Conservation (phyloP, 2,113 vertebrate species). For the Neoarius graeffei region DNA sequence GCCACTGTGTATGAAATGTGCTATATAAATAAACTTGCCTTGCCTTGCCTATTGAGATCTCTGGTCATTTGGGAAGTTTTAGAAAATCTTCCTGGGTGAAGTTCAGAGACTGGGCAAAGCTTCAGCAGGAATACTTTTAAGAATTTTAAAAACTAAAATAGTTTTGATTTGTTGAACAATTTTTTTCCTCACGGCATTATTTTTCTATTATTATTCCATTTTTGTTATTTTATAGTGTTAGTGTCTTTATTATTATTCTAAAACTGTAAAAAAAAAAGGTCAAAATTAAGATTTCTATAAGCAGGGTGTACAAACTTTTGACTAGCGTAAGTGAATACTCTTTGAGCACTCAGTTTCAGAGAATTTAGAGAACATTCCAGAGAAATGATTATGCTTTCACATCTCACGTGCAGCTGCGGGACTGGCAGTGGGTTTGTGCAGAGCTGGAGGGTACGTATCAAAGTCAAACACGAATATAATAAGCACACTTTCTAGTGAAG, state of each 20-base stretch:
- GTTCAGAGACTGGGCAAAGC: too few species aligned
- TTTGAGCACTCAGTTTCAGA: background rate
- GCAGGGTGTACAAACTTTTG: background rate
- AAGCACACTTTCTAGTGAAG: background rate
- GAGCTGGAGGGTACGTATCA: background rate
- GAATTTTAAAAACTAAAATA: too few species aligned
- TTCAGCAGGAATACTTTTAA: too few species aligned
- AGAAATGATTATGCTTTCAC: conserved; percentile 21
- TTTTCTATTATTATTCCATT: background rate
- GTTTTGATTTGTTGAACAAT: background rate
- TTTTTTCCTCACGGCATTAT: background rate
- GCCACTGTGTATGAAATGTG: too few species aligned
- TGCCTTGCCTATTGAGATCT: too few species aligned
- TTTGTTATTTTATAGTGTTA: background rate
- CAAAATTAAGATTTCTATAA: background rate
- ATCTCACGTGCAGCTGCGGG: background rate
- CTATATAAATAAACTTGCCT: too few species aligned
- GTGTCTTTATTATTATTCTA: background rate
- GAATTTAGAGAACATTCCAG: conserved; percentile 32
- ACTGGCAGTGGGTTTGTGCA: background rate
- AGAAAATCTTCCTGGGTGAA: background rate
- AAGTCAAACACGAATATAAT: background rate
- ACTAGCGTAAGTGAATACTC: background rate
- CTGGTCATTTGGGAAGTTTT: background rate
- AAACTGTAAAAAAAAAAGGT: background rate